These are phyloP conservation scores for Steatornis caripensis DNA, from an alignment of 2,113 vertebrate genomes.

Conservation along the genomic window DNA sequence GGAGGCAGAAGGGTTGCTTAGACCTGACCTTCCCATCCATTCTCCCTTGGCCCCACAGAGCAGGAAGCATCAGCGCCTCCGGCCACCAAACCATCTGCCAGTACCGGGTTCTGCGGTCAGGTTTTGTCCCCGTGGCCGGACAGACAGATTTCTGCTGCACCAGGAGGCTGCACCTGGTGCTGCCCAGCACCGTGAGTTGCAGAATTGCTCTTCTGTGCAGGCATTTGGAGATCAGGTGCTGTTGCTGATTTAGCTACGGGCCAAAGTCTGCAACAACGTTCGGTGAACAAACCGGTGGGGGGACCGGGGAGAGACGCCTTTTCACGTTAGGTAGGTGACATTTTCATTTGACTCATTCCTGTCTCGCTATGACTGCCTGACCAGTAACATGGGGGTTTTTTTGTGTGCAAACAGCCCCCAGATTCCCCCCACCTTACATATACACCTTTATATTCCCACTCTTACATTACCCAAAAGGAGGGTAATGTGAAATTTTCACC, in stretches of 20 bases:
- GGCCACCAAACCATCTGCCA: neutral
- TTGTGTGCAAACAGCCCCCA: neutral
- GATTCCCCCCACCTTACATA: neutral
- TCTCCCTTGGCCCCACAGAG: neutral
- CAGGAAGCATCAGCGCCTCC: neutral
- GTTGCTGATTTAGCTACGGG: neutral
- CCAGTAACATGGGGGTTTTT: neutral
- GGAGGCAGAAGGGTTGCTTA: neutral
- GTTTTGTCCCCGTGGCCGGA: neutral
- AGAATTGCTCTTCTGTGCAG: neutral
- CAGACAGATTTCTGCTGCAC: neutral
- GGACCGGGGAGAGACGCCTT: neutral
- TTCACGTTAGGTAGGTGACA: neutral
- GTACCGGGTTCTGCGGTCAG: accelerated
- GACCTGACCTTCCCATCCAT: neutral
- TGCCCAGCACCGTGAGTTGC: neutral
- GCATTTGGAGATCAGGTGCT: neutral
- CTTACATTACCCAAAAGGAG: neutral
- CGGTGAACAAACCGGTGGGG: neutral
- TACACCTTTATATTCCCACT: neutral
- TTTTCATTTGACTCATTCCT: slow-evolving; percentile 23
- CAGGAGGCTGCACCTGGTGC: neutral
- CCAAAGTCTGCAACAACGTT: neutral
- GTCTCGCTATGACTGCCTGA: neutral
- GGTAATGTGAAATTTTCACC: neutral